Evolutionary conservation across 2,113 vertebrate species (phyloP).

Genomic region (Dicentrarchus labrax): DNA sequence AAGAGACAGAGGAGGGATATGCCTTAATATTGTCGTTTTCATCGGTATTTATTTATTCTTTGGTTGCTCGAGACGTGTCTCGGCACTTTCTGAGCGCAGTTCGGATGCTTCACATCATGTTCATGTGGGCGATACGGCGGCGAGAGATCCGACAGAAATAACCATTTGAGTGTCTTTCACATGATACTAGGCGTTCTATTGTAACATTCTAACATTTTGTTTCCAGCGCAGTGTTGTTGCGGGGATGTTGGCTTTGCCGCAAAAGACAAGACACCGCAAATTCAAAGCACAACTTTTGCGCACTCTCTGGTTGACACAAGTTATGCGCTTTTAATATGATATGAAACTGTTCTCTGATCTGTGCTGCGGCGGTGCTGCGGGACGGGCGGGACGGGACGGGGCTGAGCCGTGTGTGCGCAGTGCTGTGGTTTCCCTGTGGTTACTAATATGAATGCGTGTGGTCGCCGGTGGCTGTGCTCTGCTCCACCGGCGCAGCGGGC

Average conservation of each 20-base stretch:
- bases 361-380: not conserved
- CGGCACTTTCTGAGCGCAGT: conserved; percentile 67
- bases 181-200: not conserved
- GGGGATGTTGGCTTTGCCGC: not conserved
- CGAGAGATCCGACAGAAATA: not conserved
- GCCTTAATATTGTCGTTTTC: conserved; percentile 36
- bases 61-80: conserved; percentile 57
- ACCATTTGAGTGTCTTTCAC: not conserved
- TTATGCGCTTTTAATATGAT: not conserved
- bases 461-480: conserved; percentile 59
- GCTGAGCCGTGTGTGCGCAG: conserved; percentile 13
- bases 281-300: conserved; percentile 62
- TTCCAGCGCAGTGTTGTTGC: not conserved
- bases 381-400: conserved; percentile 14
- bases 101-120: not conserved
- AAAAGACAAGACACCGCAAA: not conserved
- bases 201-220: not conserved
- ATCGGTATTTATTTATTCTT: conserved; percentile 26
- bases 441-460: conserved; percentile 72
- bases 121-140: not conserved
- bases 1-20: conserved; percentile 6
- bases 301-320: conserved; percentile 15
- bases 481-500: conserved; percentile 8
- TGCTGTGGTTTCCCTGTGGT: conserved; percentile 67
- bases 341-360: too few species aligned